These are phyloP conservation scores for Arrhamphus sclerolepis DNA, from an alignment of 2,797 vertebrate species.

Conservation along the genomic window DNA sequence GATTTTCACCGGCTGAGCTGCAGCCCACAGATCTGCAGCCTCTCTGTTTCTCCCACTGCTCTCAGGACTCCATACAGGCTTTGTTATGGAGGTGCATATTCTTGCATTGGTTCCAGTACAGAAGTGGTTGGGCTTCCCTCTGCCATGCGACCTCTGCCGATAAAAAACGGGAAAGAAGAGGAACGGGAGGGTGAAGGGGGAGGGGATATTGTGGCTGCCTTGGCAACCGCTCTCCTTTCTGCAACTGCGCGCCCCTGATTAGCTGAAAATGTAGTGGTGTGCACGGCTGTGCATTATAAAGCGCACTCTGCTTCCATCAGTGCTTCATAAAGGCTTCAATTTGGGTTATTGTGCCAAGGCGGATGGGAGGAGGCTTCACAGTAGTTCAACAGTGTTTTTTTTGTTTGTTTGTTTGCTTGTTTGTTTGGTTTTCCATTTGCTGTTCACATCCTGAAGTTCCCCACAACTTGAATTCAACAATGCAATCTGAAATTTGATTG, in stretches of 20 bases:
- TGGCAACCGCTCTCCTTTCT: conserved; percentile 81
- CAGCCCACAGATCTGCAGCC: conserved; percentile 39
- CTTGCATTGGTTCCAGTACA: conserved; percentile 79
- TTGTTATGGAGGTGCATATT: conserved; percentile 81
- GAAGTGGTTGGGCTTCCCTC: conserved; percentile 80
- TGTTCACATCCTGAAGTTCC: conserved; percentile 7
- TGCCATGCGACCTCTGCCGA: conserved; percentile 88
- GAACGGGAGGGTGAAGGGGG: conserved; percentile 71
- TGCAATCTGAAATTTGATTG: neutral
- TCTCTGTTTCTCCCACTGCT: conserved; percentile 41
- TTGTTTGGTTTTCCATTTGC: conserved; percentile 13
- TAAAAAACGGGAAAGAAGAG: conserved; percentile 81
- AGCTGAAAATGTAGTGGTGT: conserved; percentile 78
- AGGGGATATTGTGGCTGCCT: conserved; percentile 82
- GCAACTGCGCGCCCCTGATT: conserved; percentile 82
- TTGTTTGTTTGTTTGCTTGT: conserved; percentile 13
- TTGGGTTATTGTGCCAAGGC: conserved; percentile 74
- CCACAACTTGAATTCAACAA: conserved; percentile 21
- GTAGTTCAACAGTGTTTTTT: conserved; percentile 39
- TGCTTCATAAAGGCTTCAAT: conserved; percentile 69
- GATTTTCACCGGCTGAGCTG: conserved; percentile 18
- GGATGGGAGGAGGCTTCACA: conserved; percentile 48
- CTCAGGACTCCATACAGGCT: conserved; percentile 73
- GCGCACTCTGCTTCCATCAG: conserved; percentile 71
- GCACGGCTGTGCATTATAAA: conserved; percentile 71